phyloP scores from a whole-genome alignment of 2,888 invertebrate genomes.

The Venusia cambrica region DNA sequence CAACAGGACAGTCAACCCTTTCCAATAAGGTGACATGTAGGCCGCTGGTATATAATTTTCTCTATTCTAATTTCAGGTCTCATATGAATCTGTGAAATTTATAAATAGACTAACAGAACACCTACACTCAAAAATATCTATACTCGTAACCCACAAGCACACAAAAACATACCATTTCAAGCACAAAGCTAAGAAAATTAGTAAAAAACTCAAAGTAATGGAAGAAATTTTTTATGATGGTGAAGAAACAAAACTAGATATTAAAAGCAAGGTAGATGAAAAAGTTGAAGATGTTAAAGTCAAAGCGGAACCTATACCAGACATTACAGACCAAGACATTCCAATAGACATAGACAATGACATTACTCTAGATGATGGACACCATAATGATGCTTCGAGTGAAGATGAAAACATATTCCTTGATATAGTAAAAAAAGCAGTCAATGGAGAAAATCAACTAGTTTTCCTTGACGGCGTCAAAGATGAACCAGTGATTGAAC shows the following conservation, averaged over 20 bases:
- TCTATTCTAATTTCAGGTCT: too few relatives aligned
- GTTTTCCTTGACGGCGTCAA: conserved; percentile 25
- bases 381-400: conserved; percentile 16
- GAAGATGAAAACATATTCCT: conserved; percentile 31
- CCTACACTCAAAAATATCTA: conserved; percentile 12
- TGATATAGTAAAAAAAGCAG: conserved; percentile 29
- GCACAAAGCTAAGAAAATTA: conserved; percentile 4
- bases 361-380: conserved; percentile 4
- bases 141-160: conserved; percentile 5
- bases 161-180: conserved; percentile 17
- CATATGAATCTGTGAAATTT: conserved; percentile 38
- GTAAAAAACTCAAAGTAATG: conserved; percentile 7
- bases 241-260: conserved; percentile 13
- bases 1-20: too few relatives aligned
- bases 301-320: conserved; percentile 13
- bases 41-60: too few relatives aligned
- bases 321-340: conserved; percentile 4
- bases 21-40: too few relatives aligned
- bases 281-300: conserved; percentile 9
- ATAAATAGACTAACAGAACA: conserved; percentile 20
- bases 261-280: not conserved
- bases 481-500: conserved; percentile 16
- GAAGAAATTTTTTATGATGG: conserved; percentile 15
- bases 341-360: conserved; percentile 9
- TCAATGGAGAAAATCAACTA: conserved; percentile 27